Base-by-base conservation (phyloP, 64 coral and sea anemone genomes). In the Stichodactyla helianthus region DNA sequence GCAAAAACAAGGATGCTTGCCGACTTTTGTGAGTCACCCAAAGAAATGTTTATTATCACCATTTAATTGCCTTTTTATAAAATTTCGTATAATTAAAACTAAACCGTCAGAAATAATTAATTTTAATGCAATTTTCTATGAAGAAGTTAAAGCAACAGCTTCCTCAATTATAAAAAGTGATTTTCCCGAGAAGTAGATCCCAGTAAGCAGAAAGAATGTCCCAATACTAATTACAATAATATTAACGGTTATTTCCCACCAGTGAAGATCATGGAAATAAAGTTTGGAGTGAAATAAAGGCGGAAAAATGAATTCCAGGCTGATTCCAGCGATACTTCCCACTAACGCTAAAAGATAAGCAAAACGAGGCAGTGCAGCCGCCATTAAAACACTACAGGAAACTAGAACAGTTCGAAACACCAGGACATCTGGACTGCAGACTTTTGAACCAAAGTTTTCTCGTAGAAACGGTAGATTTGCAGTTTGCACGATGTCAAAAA, bases 271-370 rank as follows among this genome's bases (percentile, higher is more conserved):
- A n/a, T 83, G 6, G n/a, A 77, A 98, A 89, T 94, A 98, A 11
- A 98, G 77, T 79, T 94, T 98, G 9, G 94, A 58, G 77, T 98
- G 93, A 88, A 98, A 94, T 50, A 98, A 54, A 51, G 95, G 79
- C 0, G 95, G 95, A 6, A 98, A 98, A 54, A 98, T 94, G 55
- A 98, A 92, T 82, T 98, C 95, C 13, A 98, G 55, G 55, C 95
- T 94, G 35, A 94, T 98, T 10, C 95, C 95, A 13, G 92, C 87
- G 2, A 98, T 64, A 58, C 95, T 98, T 12, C 95, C 93, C 6
- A 98, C 79, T 51, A 98, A 94, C 1, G 95, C 89, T 50, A 98
- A 76, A 52, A 98, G 17, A 86, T 94, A 89, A 7, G 95, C 85
- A 87, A 92, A 98, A 7, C 87, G 82, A n/a, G 95, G 95, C 19